These are phyloP conservation scores for Myrmecophaga tridactyla DNA, from an alignment of 2,113 vertebrate species.

Conservation along the genomic window DNA sequence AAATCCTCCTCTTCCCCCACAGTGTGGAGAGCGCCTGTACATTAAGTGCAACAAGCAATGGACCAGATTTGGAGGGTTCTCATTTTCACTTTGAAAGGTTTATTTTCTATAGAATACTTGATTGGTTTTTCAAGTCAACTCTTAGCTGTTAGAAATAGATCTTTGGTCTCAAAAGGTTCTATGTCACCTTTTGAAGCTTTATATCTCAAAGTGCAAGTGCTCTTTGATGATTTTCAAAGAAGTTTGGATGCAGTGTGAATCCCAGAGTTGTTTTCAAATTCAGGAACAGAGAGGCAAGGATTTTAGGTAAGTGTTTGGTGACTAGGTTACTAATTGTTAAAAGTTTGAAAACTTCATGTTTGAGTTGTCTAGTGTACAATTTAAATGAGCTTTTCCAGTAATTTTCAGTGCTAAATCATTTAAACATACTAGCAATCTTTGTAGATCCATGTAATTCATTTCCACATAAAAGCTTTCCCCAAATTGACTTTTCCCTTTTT, in stretches of 20 bases:
- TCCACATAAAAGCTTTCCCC: background rate
- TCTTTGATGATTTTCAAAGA: background rate
- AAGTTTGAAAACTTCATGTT: background rate
- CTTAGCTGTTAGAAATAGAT: conserved; percentile 24
- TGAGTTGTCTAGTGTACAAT: background rate
- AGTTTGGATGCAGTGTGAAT: background rate
- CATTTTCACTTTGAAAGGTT: background rate
- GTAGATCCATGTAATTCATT: background rate
- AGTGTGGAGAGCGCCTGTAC: no score
- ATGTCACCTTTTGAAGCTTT: background rate
- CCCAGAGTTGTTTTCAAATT: background rate
- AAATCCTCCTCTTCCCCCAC: no score
- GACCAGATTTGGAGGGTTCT: background rate
- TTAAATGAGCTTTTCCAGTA: background rate
- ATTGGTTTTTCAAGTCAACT: background rate
- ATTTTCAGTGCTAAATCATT: background rate
- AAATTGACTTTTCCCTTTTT: background rate
- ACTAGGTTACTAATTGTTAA: background rate
- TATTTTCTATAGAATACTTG: background rate
- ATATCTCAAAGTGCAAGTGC: background rate
- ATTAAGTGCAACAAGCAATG: no score
- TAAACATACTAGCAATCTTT: background rate
- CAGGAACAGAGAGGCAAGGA: background rate
- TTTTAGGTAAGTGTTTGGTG: background rate
- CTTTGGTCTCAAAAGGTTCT: background rate